Evolutionary conservation across 2,797 vertebrate genomes (phyloP).

Genomic region (Nothura maculosa): DNA sequence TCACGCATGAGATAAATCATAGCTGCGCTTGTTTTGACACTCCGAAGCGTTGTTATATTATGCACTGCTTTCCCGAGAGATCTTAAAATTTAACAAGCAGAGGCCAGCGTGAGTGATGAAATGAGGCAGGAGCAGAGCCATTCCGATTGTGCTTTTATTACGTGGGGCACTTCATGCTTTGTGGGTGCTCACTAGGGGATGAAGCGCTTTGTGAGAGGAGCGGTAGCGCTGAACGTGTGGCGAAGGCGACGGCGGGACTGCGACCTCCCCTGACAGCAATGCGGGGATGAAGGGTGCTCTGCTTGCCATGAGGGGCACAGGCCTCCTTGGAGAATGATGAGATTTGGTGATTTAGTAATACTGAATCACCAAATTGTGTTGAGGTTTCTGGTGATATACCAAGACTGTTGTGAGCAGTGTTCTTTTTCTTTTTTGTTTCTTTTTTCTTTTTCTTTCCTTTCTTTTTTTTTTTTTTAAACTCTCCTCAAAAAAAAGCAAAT

Average conservation of each 20-base stretch:
- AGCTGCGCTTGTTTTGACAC: slow-evolving; percentile 51
- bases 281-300: not conserved
- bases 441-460: no score
- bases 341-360: not conserved
- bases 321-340: not conserved
- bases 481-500: not conserved
- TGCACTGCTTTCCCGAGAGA: slow-evolving; percentile 55
- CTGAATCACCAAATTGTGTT: no score
- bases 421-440: no score
- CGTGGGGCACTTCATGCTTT: not conserved
- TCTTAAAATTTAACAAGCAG: slow-evolving; percentile 72
- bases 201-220: not conserved
- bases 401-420: not conserved
- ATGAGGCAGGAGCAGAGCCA: slow-evolving; percentile 52
- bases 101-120: slow-evolving; percentile 47
- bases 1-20: slow-evolving; percentile 51
- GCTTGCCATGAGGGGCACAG: not conserved
- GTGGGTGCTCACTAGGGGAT: slow-evolving; percentile 40
- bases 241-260: slow-evolving; percentile 22
- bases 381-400: not conserved
- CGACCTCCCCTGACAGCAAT: not conserved
- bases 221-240: slow-evolving; percentile 4
- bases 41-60: slow-evolving; percentile 54
- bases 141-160: slow-evolving; percentile 71
- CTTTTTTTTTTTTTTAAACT: no score